Percentiles rank a stretch among this genome's conserved stretches.
phyloP scores from a whole-genome alignment of 1,140 invertebrate genomes.

The Plectrocnemia conspersa region DNA sequence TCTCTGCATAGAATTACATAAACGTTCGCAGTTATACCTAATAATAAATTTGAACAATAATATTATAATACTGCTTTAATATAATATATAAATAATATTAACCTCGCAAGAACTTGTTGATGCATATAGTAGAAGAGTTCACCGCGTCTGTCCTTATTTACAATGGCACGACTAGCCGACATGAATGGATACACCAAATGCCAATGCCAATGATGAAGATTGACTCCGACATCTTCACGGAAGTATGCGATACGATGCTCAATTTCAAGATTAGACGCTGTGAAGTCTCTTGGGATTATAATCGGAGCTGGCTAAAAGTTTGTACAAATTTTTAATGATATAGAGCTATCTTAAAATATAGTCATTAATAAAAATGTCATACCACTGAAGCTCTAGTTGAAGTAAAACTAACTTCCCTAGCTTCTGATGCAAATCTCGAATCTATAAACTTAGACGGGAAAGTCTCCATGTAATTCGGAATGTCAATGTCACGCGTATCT shows the following conservation, averaged over 20 bases:
- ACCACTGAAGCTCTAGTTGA: constrained; percentile 13
- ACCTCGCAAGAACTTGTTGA: constrained; percentile 59
- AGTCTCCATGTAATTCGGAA: constrained; percentile 53
- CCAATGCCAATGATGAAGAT: constrained; percentile 72
- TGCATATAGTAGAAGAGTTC: constrained; percentile 74
- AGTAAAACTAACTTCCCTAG: constrained; percentile 48
- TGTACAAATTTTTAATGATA: neutral
- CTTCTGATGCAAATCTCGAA: constrained; percentile 49
- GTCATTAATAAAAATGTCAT: neutral
- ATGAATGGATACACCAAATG: constrained; percentile 63
- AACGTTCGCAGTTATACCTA: constrained; percentile 57
- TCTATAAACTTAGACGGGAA: constrained; percentile 57
- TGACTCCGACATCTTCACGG: constrained; percentile 60
- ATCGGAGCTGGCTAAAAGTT: constrained; percentile 43
- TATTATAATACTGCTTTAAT: neutral
- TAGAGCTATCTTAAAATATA: neutral
- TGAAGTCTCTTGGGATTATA: constrained; percentile 61
- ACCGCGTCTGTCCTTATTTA: constrained; percentile 62
- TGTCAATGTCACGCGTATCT: constrained; percentile 50
- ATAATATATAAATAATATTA: constrained; percentile 16
- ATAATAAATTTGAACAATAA: constrained; percentile 18
- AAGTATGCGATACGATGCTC: constrained; percentile 65
- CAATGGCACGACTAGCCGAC: constrained; percentile 43
- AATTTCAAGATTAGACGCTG: constrained; percentile 60
- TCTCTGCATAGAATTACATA: constrained; percentile 51